A percentile compares a stretch with the other conserved stretches of the same genome.
phyloP scores from a whole-genome alignment of 2,113 vertebrate species.

The Anas platyrhynchos region DNA sequence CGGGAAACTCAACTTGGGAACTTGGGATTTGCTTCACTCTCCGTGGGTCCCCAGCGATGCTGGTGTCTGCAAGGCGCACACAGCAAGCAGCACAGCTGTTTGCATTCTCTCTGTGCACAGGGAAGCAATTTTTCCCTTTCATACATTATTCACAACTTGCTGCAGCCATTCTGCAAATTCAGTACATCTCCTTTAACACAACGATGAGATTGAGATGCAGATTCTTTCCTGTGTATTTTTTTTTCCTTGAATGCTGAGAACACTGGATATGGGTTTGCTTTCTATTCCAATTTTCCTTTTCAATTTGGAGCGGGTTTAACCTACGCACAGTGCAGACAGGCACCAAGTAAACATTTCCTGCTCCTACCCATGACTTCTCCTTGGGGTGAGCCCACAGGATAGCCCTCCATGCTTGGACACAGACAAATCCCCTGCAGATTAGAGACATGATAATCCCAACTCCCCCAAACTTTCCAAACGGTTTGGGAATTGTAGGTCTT shows the following conservation, averaged over 20 bases:
- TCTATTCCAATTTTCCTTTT: slow-evolving; percentile 39
- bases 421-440: background rate
- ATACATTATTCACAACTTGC: slow-evolving; percentile 74
- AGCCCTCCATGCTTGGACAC: background rate
- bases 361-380: background rate
- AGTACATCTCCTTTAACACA: slow-evolving; percentile 53
- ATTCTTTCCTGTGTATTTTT: slow-evolving; percentile 26
- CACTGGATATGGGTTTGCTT: slow-evolving; percentile 67
- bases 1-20: background rate
- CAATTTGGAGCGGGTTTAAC: slow-evolving; percentile 26
- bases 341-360: background rate
- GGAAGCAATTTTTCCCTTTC: slow-evolving; percentile 47
- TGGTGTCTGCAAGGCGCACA: background rate
- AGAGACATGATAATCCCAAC: background rate
- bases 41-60: background rate
- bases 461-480: background rate
- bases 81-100: slow-evolving; percentile 32
- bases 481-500: background rate
- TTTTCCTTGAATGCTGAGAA: slow-evolving; percentile 44
- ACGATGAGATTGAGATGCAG: slow-evolving; percentile 75
- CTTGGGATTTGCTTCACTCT: background rate
- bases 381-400: background rate
- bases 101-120: slow-evolving; percentile 25
- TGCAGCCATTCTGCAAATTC: slow-evolving; percentile 56
- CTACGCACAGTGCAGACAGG: background rate